These are phyloP conservation scores for Drosophila punjabiensis DNA, from an alignment of 1,140 invertebrate genomes.

Conservation along the genomic window DNA sequence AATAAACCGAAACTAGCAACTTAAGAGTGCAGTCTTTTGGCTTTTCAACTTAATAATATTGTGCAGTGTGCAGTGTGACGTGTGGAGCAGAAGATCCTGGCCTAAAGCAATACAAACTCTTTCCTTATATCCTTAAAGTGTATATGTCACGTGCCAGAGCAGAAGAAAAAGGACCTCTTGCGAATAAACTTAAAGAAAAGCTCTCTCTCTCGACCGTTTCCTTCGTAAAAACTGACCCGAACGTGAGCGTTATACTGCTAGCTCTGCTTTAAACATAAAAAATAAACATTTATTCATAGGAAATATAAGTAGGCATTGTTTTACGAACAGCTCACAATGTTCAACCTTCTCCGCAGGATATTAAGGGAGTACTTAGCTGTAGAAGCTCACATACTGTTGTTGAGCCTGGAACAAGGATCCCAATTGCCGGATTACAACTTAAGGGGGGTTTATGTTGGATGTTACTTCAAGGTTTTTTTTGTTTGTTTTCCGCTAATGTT, in stretches of 20 bases:
- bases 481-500: constrained; percentile 30
- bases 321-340: constrained; percentile 2
- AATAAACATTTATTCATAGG: constrained; percentile 31
- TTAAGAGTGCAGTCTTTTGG: neutral
- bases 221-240: no score
- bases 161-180: no score
- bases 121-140: neutral
- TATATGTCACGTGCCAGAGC: no score
- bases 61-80: constrained; percentile 3
- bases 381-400: neutral
- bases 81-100: neutral
- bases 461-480: constrained; percentile 31
- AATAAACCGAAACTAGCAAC: constrained; percentile 6
- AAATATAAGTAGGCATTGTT: constrained; percentile 13
- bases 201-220: no score
- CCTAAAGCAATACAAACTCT: neutral
- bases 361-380: neutral
- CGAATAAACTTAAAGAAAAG: no score
- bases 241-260: no score
- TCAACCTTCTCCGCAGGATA: constrained; percentile 6
- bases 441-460: constrained; percentile 15
- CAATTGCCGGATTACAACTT: constrained; percentile 3
- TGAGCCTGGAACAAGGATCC: neutral
- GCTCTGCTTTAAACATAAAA: constrained; percentile 20
- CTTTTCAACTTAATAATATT: constrained; percentile 7